Conservation (phyloP, 2,888 invertebrate genomes). For the Panopea generosa region DNA sequence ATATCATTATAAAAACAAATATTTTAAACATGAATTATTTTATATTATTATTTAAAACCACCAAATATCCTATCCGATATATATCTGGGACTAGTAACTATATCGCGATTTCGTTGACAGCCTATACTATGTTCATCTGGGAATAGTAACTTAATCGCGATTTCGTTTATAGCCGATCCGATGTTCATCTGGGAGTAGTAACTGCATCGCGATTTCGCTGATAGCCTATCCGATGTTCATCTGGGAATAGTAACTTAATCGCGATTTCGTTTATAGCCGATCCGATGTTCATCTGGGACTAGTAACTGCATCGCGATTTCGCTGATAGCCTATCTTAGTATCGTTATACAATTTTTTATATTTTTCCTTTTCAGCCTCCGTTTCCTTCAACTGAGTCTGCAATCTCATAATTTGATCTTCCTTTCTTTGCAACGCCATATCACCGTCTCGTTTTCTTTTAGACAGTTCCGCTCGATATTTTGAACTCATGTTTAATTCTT, state of each 20-base stretch:
- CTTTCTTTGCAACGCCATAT: constrained; percentile 54
- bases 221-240: constrained; percentile 60
- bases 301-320: constrained; percentile 34
- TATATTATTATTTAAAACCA: too few relatives aligned
- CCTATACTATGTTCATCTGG: too few relatives aligned
- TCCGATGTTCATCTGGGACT: background rate
- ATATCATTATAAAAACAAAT: too few relatives aligned
- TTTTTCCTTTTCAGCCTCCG: constrained; percentile 71
- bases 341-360: constrained; percentile 69
- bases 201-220: constrained; percentile 46
- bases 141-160: too few relatives aligned
- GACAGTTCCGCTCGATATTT: constrained; percentile 57
- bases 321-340: constrained; percentile 65
- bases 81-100: too few relatives aligned
- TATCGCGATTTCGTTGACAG: too few relatives aligned
- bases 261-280: too few relatives aligned
- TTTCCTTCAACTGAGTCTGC: constrained; percentile 64
- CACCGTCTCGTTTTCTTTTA: constrained; percentile 57
- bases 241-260: too few relatives aligned
- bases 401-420: constrained; percentile 63
- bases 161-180: too few relatives aligned
- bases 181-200: background rate
- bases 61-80: too few relatives aligned
- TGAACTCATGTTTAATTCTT: constrained; percentile 43
- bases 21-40: too few relatives aligned